A percentile compares a stretch with the other conserved stretches of the same genome.
Evolutionary conservation across 2,888 invertebrate genomes (phyloP).

Genomic region (Bedellia somnulentella): DNA sequence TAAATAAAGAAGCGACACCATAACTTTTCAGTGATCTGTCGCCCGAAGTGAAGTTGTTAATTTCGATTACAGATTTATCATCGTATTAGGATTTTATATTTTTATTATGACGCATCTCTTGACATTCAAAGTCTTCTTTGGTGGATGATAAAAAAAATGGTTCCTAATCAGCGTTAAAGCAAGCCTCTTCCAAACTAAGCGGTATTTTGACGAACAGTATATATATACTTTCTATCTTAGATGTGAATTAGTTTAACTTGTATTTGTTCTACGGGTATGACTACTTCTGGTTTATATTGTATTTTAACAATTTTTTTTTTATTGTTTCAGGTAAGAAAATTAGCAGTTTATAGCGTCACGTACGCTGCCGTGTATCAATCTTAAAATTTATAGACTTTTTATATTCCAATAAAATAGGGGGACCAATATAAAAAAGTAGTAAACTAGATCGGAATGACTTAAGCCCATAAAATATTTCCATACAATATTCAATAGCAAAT

Average conservation of each 20-base stretch:
- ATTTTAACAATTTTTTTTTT: no score
- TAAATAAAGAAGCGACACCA: constrained; percentile 28
- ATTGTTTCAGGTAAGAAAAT: constrained; percentile 36
- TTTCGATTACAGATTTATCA: constrained; percentile 37
- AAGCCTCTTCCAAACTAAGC: no score
- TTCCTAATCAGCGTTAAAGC: no score
- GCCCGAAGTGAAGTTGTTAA: constrained; percentile 25
- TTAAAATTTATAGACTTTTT: constrained; percentile 16
- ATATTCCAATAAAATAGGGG: constrained; percentile 22
- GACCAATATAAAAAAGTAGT: constrained; percentile 45
- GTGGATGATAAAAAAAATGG: no score
- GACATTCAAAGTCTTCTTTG: no score
- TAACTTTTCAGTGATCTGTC: constrained; percentile 21
- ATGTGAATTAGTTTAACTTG: no score
- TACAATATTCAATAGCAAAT: constrained; percentile 58
- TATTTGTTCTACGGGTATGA: no score
- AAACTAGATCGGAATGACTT: constrained; percentile 50
- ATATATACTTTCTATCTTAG: no score
- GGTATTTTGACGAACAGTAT: no score
- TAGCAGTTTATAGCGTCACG: background rate
- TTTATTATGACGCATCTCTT: no score
- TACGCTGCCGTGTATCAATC: constrained; percentile 1
- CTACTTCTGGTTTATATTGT: no score
- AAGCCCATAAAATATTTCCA: constrained; percentile 50
- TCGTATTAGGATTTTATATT: no score